Evolutionary conservation across 2,888 invertebrate species (phyloP), one percentile per base, ranked within the genome.

Genomic region (Seladonia tumulorum): DNA sequence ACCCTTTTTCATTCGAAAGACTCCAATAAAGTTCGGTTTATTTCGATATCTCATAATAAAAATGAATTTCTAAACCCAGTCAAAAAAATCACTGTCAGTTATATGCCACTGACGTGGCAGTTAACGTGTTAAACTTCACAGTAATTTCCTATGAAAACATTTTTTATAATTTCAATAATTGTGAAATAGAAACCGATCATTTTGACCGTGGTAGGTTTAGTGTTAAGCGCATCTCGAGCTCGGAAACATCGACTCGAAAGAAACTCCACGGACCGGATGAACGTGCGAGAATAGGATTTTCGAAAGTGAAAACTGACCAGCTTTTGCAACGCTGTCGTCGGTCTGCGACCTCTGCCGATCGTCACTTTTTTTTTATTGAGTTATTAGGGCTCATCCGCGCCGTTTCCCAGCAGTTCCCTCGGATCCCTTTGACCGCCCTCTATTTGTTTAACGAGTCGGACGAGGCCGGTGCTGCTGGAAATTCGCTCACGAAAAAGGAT

Each of bases 371-470:
- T 60, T 47, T 60, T 25, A 80, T 77, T 29, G 35, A 84, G 57
- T 85, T 80, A 80, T 85, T 85, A 74, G 63, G 53, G 53, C 68
- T 80, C 80, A 53, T 85, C 76, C 85, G 73, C 85, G 49, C 60
- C 73, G 49, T 74, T 85, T 76, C 76, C 39, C 79, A 14, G 72
- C 76, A 29, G 70, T 66, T 73, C 35, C 66, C 39, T 53, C 39
- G 47, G 74, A 47, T 76, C 70, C 71, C 76, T 79, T 85, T 85
- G 77, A 85, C 63, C 73, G 74, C 71, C 53, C 74, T 75, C 74
- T 75, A 85, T 83, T 83, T 84, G 84, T 83, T 85, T 80, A 85
- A 85, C 83, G 71, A 71, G 63, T 76, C 85, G 47, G 47, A 16
- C 39, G 18, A 35, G 39, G 35, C 42, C 49, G 49, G 66, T 73